These are phyloP conservation scores for Hypselothyrea guttata DNA, from an alignment of 2,888 invertebrate species.

Conservation along the genomic window DNA sequence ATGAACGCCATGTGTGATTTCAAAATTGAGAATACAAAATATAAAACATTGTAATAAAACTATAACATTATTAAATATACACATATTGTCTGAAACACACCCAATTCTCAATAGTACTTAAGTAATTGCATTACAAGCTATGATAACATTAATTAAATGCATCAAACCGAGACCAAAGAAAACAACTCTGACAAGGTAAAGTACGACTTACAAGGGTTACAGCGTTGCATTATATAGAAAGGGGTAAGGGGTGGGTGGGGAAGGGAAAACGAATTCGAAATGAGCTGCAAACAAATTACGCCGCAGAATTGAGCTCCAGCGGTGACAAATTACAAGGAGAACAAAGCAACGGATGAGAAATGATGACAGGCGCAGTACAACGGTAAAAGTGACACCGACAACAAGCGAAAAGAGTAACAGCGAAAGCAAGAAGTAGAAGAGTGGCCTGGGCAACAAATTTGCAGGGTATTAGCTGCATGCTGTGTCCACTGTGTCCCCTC, in stretches of 20 bases:
- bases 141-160: conserved; percentile 68
- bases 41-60: too few relatives aligned
- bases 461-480: conserved; percentile 59
- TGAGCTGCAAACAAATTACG: conserved; percentile 75
- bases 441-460: conserved; percentile 37
- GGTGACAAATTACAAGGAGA: conserved; percentile 77
- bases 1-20: too few relatives aligned
- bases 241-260: neutral
- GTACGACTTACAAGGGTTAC: conserved; percentile 4
- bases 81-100: conserved; percentile 25
- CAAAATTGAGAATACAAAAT: too few relatives aligned
- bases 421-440: conserved; percentile 12
- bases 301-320: conserved; percentile 74
- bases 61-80: neutral
- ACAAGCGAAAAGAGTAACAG: conserved; percentile 8
- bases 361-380: conserved; percentile 66
- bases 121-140: conserved; percentile 37
- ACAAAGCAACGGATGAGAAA: conserved; percentile 66
- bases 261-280: conserved; percentile 50
- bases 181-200: conserved; percentile 32
- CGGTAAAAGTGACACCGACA: conserved; percentile 54
- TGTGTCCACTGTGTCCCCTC: conserved; percentile 39
- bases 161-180: conserved; percentile 44
- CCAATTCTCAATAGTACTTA: conserved; percentile 20
- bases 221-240: neutral